phyloP scores from a whole-genome alignment of 2,888 invertebrate genomes.

The Marasmarcha lunaedactyla region DNA sequence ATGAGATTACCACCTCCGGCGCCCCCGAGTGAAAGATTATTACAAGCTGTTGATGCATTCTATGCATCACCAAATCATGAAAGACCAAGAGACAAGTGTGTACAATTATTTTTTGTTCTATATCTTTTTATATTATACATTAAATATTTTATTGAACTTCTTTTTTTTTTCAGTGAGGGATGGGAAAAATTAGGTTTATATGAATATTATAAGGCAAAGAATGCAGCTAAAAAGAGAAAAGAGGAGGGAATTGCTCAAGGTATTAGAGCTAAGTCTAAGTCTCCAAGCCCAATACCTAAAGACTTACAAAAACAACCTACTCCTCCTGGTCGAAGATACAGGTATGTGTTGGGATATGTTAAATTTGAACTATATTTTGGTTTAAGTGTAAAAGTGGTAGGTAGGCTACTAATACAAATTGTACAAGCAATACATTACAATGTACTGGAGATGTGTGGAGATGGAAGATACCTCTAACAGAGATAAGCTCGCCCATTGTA shows the following conservation, averaged over 20 bases:
- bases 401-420: too few species aligned
- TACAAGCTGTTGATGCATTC: slow-evolving; percentile 96
- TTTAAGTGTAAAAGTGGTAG: not conserved
- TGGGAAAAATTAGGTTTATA: slow-evolving; percentile 98
- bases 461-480: too few species aligned
- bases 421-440: too few species aligned
- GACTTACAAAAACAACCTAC: slow-evolving; percentile 78
- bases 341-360: slow-evolving; percentile 33
- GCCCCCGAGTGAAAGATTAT: slow-evolving; percentile 91
- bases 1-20: slow-evolving; percentile 95
- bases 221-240: slow-evolving; percentile 88
- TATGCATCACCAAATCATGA: slow-evolving; percentile 96
- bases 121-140: not conserved
- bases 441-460: too few species aligned
- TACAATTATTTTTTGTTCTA: slow-evolving; percentile 15
- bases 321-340: slow-evolving; percentile 81
- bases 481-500: too few species aligned
- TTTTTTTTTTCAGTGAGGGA: slow-evolving; percentile 78
- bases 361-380: not conserved
- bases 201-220: slow-evolving; percentile 98
- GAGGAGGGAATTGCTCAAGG: slow-evolving; percentile 85
- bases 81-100: slow-evolving; percentile 90
- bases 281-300: slow-evolving; percentile 85
- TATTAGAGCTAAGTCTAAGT: slow-evolving; percentile 76
- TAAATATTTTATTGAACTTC: too few species aligned